Conservation (phyloP, 2,888 invertebrate species). For the Aspidiotus rigidus region DNA sequence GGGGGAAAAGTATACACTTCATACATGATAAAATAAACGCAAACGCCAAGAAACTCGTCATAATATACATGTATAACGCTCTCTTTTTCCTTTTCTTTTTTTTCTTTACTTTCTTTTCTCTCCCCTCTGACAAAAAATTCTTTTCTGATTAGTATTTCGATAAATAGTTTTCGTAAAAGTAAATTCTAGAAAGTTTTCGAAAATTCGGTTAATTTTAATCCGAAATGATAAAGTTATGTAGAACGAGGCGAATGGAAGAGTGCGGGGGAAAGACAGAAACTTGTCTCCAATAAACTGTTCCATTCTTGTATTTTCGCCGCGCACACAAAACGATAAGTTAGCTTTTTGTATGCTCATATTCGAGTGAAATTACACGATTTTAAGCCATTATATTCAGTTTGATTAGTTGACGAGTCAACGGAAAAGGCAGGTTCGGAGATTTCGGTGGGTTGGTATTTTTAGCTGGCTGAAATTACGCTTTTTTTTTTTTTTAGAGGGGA, state of each 20-base stretch:
- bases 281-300: conserved; percentile 22
- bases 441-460: too few relatives aligned
- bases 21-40: too few relatives aligned
- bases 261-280: conserved; percentile 22
- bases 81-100: not conserved
- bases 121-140: conserved; percentile 5
- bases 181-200: conserved; percentile 26
- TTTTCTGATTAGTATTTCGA: conserved; percentile 29
- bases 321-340: not conserved
- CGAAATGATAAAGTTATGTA: conserved; percentile 26
- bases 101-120: not conserved
- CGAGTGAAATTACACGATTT: too few relatives aligned
- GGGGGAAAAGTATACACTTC: too few relatives aligned
- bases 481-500: too few relatives aligned
- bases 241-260: conserved; percentile 12
- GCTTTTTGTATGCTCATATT: not conserved
- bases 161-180: conserved; percentile 28
- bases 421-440: too few relatives aligned
- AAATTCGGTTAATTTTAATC: conserved; percentile 30
- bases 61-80: not conserved
- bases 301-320: too few relatives aligned
- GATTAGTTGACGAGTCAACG: too few relatives aligned
- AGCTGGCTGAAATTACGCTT: too few relatives aligned
- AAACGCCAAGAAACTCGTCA: too few relatives aligned
- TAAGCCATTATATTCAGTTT: too few relatives aligned